A percentile compares a stretch with the other conserved stretches of the same genome.
These are phyloP conservation scores for Fundulus diaphanus DNA, from an alignment of 2,797 vertebrate genomes.

Conservation along the genomic window DNA sequence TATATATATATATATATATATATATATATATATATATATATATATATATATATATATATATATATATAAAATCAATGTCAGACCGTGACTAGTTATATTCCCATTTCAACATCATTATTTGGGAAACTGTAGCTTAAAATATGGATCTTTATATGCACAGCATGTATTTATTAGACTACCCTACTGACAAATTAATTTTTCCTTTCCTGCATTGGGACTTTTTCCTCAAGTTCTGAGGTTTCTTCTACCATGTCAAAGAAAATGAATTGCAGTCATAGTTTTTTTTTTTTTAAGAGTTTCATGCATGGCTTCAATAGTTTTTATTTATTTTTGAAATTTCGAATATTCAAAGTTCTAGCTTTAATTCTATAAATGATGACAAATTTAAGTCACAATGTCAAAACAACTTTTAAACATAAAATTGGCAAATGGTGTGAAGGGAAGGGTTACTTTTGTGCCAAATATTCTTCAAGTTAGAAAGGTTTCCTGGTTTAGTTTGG, in stretches of 20 bases:
- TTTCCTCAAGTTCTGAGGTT: background rate
- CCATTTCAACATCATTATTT: no score
- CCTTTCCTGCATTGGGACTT: background rate
- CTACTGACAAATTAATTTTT: conserved; percentile 9
- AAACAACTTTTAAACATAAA: background rate
- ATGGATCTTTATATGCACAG: no score
- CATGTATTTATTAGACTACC: no score
- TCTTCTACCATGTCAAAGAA: background rate
- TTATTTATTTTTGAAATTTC: background rate
- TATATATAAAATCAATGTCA: no score
- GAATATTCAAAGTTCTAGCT: background rate
- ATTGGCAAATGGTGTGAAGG: background rate
- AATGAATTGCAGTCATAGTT: background rate
- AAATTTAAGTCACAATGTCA: background rate
- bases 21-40: no score
- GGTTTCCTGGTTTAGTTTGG: background rate
- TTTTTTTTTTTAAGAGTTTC: background rate
- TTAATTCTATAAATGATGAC: background rate
- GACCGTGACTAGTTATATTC: no score
- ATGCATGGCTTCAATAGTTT: background rate
- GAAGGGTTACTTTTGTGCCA: background rate
- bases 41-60: no score
- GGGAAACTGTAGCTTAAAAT: no score
- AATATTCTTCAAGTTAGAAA: background rate
- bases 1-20: no score